Percentiles rank a stretch among this genome's conserved stretches.
Evolutionary conservation across 2,797 vertebrate genomes (phyloP).

Genomic region (Eremophila alpestris): DNA sequence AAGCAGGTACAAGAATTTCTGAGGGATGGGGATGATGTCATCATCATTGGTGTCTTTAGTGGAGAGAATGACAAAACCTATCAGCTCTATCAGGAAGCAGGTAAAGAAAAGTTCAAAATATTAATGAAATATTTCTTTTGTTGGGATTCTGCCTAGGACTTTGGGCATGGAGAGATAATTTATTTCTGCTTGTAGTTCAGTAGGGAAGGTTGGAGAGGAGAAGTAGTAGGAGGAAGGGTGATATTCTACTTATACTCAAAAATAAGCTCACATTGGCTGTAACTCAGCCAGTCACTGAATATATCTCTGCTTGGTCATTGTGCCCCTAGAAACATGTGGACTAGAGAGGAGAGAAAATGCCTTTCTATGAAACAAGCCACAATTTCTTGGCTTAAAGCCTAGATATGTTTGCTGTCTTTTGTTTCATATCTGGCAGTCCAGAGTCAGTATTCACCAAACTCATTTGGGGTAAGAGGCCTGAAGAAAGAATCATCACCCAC

Average conservation of each 20-base stretch:
- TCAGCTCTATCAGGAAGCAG: conserved; percentile 89
- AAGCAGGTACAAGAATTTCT: conserved; percentile 94
- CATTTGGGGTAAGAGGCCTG: background rate
- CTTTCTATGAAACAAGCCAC: background rate
- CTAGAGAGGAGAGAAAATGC: background rate
- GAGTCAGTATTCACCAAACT: background rate
- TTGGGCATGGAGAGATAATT: background rate
- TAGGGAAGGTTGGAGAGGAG: background rate
- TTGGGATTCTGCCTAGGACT: background rate
- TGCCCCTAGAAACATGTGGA: background rate
- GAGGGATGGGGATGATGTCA: conserved; percentile 90
- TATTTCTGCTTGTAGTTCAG: background rate
- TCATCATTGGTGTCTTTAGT: conserved; percentile 89
- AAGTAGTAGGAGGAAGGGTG: background rate
- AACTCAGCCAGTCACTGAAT: background rate
- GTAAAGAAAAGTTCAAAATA: conserved; percentile 73
- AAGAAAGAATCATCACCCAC: background rate
- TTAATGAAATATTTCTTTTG: background rate
- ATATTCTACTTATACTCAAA: background rate
- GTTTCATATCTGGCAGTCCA: background rate
- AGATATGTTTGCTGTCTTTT: background rate
- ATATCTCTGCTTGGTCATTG: background rate
- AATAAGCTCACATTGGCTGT: background rate
- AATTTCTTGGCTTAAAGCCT: background rate
- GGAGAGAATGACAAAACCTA: conserved; percentile 82